These are phyloP conservation scores for Vulpes vulpes DNA, from an alignment of 2,113 vertebrate genomes.

Conservation along the genomic window DNA sequence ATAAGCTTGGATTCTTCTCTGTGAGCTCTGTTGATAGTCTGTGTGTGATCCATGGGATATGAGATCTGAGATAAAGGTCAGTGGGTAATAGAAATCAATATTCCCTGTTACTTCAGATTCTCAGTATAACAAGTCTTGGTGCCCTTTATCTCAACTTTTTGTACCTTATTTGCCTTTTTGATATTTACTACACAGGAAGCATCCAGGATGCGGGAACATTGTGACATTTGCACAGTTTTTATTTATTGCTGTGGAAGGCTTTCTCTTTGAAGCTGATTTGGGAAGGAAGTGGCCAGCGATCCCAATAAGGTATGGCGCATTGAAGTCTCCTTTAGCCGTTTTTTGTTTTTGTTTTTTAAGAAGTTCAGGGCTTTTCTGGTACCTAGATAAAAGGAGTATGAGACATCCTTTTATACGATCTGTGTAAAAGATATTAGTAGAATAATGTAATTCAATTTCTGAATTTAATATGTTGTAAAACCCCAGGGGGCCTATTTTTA, in stretches of 20 bases:
- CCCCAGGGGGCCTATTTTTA: slow-evolving; percentile 26
- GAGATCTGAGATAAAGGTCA: neutral
- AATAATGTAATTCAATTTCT: slow-evolving; percentile 28
- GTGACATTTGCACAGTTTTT: slow-evolving; percentile 98
- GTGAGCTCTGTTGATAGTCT: neutral
- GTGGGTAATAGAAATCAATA: neutral
- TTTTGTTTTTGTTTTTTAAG: neutral
- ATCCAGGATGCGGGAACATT: slow-evolving; percentile 98
- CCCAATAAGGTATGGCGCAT: slow-evolving; percentile 91
- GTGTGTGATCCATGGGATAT: neutral
- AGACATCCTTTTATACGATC: neutral
- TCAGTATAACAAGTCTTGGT: neutral
- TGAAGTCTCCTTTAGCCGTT: neutral
- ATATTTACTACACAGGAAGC: slow-evolving; percentile 86
- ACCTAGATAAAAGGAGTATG: neutral
- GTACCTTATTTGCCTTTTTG: rapidly evolving
- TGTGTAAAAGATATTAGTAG: neutral
- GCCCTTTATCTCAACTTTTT: neutral
- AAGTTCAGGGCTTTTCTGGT: neutral
- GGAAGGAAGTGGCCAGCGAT: slow-evolving; percentile 94
- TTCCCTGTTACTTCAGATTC: neutral
- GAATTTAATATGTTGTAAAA: neutral
- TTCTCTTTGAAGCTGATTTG: slow-evolving; percentile 94
- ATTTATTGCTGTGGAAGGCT: slow-evolving; percentile 96
- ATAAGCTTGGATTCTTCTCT: neutral